Evolutionary conservation across 2,888 invertebrate genomes (phyloP), one percentile per base, ranked within the genome.

Genomic region (Hybos culiciformis): DNA sequence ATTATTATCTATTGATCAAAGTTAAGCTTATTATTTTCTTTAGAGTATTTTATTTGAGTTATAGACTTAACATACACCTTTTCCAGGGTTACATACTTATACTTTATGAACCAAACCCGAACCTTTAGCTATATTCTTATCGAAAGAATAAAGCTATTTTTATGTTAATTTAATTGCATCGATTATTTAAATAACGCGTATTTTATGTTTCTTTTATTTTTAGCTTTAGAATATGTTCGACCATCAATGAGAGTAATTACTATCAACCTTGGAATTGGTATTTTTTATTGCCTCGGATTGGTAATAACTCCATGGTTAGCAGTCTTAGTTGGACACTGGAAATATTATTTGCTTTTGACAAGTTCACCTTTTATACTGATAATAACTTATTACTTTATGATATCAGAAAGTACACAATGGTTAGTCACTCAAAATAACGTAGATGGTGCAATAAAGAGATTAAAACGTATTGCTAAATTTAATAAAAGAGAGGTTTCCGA

Each of bases 401-500:
- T 58, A 15, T 70, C 70, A 0, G 71, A 72, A 55, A 71, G 71
- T 49, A 71, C 70, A 0, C 67, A 70, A 48, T 73, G 73, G 72
- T 55, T 72, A 9, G 60, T 71, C 4, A 67, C 70, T 49, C 65
- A 64, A 53, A 68, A 69, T 14, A 54, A 59, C 44, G 55, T 60
- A 1, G 63, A 67, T n/a, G 58, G 66, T 46, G 70, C 72, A 2
- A 59, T 69, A 18, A 45, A 54, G 19, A 67, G 70, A 47, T 68
- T 70, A 50, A 54, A 58, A 48, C 58, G 57, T 42, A 66, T 72
- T 21, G 71, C 72, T 1, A 58, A 56, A 49, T 58, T 67, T 45
- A 73, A 73, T 52, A 55, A 59, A 15, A 61, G 55, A 47, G 45
- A 44, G n/a, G 54, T 70, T 7, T 52, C 56, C 18, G 55, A 59